Evolutionary conservation across 2,797 vertebrate genomes (phyloP).

Genomic region (Delichon dasypus): DNA sequence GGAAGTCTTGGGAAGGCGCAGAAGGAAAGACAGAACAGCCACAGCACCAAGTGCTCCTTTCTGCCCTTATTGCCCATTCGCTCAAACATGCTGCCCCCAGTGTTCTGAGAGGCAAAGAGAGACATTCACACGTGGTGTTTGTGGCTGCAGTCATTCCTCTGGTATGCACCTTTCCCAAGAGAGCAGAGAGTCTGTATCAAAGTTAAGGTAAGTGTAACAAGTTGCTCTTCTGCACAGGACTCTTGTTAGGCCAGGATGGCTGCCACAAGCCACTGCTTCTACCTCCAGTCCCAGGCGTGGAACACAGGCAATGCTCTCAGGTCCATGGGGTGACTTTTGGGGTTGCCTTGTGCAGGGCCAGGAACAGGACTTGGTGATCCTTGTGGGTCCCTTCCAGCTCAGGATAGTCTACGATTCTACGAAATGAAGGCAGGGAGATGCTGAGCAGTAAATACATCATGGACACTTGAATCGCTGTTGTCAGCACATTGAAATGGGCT

Average conservation of each 20-base stretch:
- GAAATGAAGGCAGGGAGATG: neutral
- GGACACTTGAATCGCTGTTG: accelerated
- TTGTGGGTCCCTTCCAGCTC: neutral
- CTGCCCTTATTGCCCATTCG: neutral
- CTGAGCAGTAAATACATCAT: neutral
- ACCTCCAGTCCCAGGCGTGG: neutral
- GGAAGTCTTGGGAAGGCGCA: accelerated
- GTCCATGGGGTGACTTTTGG: neutral
- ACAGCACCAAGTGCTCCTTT: neutral
- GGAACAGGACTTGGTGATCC: neutral
- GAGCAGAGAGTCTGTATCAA: neutral
- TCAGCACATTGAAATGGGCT: accelerated
- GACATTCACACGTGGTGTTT: neutral
- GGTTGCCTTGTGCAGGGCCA: neutral
- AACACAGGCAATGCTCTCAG: accelerated
- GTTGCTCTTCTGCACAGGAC: neutral
- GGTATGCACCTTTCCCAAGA: neutral
- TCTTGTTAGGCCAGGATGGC: neutral
- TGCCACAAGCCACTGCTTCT: neutral
- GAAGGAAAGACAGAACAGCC: neutral
- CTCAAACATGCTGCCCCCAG: neutral
- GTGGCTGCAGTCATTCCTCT: neutral
- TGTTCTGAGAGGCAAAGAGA: neutral
- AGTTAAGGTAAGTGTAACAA: neutral
- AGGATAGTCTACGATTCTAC: neutral